Evolutionary conservation across 2,888 invertebrate species (phyloP), one percentile per base, ranked within the genome.

Genomic region (Drosophila nr. fundita): DNA sequence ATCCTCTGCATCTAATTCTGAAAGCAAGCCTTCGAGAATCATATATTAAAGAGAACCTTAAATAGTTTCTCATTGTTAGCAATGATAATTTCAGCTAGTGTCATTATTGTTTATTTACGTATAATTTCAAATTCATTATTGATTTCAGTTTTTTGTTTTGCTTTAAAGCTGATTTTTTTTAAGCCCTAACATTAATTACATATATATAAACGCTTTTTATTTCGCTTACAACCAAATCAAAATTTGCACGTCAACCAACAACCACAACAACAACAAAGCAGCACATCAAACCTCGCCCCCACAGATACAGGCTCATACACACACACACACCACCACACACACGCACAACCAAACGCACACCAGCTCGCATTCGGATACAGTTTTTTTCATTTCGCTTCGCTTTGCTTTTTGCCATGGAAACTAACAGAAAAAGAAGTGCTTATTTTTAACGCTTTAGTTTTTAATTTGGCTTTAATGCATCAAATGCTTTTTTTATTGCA

Each of bases 221-320:
- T 76, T 87, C 53, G 70, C 72, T 81, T 68, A 77, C 68, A 30
- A 78, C 3, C 38, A 42, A 66, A 7, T 83, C 89, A 54, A 89
- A 88, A 88, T 83, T 89, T 89, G 89, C 89, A 79, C 73, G 80
- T 32, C 63, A 58, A 60, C 67, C 71, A 69, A 77, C 80, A 71
- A 67, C 63, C 69, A 76, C 70, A 65, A 50, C 50, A 52, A 68
- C 62, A 66, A 69, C 61, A 66, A 63, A 60, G 63, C 81, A 72
- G 69, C 81, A 70, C 62, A 66, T 40, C 68, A 61, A 38, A 45
- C 70, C 53, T 61, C 63, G 62, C 68, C 73, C 70, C 66, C 74
- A 58, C 62, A 42, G 18, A 55, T 24, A 70, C 71, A 55, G 40
- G 40, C 57, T 57, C 66, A n/a, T 40, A 50, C 54, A 52, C 58